These are phyloP conservation scores for Orchestes rusci DNA, from an alignment of 2,888 invertebrate species.

Conservation along the genomic window DNA sequence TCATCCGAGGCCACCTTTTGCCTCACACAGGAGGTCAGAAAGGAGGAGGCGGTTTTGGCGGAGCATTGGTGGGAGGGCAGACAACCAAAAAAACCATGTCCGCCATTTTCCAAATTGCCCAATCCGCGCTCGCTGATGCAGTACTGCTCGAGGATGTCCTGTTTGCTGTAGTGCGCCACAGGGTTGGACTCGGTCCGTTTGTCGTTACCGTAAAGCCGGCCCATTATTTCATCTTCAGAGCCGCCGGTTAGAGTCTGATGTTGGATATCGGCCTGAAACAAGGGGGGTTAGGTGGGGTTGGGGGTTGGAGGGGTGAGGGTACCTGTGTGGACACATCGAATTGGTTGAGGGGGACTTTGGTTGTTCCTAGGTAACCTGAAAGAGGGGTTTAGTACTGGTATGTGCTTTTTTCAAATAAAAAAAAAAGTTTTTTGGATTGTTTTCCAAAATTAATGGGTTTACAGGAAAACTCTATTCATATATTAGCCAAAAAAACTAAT, in stretches of 20 bases:
- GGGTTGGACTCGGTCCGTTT: conserved; percentile 40
- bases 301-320: no score
- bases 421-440: no score
- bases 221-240: conserved; percentile 75
- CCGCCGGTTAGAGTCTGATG: conserved; percentile 68
- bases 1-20: conserved; percentile 83
- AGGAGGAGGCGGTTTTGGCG: conserved; percentile 51
- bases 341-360: neutral
- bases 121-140: conserved; percentile 88
- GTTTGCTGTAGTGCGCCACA: conserved; percentile 64
- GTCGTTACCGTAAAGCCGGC: conserved; percentile 51
- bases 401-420: no score
- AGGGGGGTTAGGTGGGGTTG: no score
- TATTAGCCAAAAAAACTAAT: no score
- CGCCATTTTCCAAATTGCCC: conserved; percentile 64
- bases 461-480: no score
- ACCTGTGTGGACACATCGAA: conserved; percentile 4
- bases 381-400: no score
- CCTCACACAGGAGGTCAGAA: conserved; percentile 80
- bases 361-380: neutral
- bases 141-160: conserved; percentile 89
- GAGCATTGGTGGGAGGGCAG: no score
- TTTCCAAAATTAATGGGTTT: no score
- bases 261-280: conserved; percentile 61
- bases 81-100: conserved; percentile 57